phyloP scores from a whole-genome alignment of 2,113 vertebrate genomes.

The Burhinus oedicnemus region DNA sequence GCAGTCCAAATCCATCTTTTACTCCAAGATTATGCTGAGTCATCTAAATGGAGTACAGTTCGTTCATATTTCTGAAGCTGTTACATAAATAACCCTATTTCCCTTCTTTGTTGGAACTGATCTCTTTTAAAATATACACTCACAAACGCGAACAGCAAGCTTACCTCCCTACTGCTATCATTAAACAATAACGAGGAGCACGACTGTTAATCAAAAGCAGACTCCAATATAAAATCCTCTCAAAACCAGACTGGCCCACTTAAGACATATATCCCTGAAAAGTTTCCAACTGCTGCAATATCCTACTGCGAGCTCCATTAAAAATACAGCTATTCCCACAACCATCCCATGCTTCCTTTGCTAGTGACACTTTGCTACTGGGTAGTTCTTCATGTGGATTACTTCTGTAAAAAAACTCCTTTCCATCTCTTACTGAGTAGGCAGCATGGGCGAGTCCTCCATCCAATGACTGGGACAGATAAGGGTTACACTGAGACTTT shows the following conservation, averaged over 20 bases:
- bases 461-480: background rate
- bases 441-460: background rate
- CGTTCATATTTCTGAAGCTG: constrained; percentile 50
- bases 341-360: background rate
- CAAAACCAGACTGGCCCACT: constrained; percentile 46
- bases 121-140: constrained; percentile 61
- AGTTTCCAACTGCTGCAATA: constrained; percentile 41
- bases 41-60: constrained; percentile 54
- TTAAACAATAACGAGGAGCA: constrained; percentile 56
- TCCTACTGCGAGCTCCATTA: background rate
- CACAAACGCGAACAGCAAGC: constrained; percentile 16
- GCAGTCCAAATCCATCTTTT: constrained; percentile 37
- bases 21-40: constrained; percentile 31
- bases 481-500: background rate
- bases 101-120: constrained; percentile 53
- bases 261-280: constrained; percentile 52
- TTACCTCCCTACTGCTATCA: constrained; percentile 53
- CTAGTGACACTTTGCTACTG: background rate
- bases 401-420: background rate
- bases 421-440: background rate
- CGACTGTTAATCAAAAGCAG: constrained; percentile 54
- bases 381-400: background rate
- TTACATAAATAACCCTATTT: constrained; percentile 63
- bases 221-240: constrained; percentile 40
- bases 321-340: constrained; percentile 51